phyloP scores from a whole-genome alignment of 2,113 vertebrate species.

The Halcyon senegalensis region DNA sequence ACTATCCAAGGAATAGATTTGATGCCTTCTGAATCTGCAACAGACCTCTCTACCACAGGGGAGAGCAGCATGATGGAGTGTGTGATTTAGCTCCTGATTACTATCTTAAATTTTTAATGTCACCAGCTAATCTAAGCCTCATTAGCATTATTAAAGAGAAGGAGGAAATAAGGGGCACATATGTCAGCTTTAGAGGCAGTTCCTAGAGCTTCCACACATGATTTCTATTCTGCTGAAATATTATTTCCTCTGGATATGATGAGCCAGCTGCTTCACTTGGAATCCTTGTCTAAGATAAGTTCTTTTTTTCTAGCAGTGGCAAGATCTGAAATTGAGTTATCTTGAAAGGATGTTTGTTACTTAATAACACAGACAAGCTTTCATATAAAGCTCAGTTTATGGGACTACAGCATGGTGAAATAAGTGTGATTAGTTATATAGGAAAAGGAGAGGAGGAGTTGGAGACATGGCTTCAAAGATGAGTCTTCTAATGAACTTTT shows the following conservation, averaged over 20 bases:
- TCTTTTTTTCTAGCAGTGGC: background rate
- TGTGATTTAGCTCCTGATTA: background rate
- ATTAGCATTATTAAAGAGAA: background rate
- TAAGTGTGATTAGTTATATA: background rate
- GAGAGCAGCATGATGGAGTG: background rate
- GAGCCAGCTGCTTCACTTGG: background rate
- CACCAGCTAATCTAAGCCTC: background rate
- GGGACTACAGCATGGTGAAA: background rate
- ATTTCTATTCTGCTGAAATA: conserved; percentile 24
- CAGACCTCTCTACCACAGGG: background rate
- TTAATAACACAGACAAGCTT: background rate
- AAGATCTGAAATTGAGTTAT: background rate
- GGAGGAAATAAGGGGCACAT: background rate
- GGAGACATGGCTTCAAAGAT: background rate
- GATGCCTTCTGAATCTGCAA: background rate
- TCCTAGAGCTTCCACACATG: background rate
- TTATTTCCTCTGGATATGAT: background rate
- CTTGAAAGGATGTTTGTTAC: background rate
- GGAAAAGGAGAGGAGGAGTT: background rate
- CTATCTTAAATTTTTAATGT: background rate
- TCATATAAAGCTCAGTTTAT: background rate
- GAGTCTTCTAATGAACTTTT: background rate
- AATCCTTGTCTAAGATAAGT: background rate
- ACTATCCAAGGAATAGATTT: background rate
- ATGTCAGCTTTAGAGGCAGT: background rate